Base-by-base conservation (phyloP, 2,797 vertebrate genomes). In the Parambassis ranga region DNA sequence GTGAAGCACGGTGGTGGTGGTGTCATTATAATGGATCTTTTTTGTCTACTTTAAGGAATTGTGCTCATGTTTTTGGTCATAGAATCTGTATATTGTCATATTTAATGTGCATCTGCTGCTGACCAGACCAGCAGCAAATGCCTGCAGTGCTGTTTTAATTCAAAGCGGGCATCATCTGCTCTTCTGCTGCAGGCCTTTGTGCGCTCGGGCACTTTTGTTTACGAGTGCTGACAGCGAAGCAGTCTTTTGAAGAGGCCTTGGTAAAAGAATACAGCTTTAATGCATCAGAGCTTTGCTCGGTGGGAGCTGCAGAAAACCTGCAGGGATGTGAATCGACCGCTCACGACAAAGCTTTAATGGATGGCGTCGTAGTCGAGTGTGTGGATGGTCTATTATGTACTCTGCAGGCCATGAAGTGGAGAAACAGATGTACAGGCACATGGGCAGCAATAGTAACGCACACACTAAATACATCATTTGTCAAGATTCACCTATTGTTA, bases 291-390 rank as follows among this genome's bases (percentile, higher is more conserved):
- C 47, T 8, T 6, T 15, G 28, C 28, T 6, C 59, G 20, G 46
- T 3, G 1, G 41, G 50, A 18, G 43, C 20, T 13, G 41, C 31
- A 41, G 20, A 36, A n/a, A 2, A 58, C 19, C 55, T 23, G 42
- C 20, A 18, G 41, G 30, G 27, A 66, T 62, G 47, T 60, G 57
- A 63, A 28, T 32, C n/a, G 60, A 46, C 56, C 69, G 55, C 43
- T 69, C 55, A 59, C 36, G 20, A 9, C 9, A 1, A 20, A 1
- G 37, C n/a, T 38, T 52, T 37, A 55, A 60, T 57, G 31, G 28
- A 43, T 52, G 3, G 31, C 4, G 2, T 20, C 20, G 19, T 6
- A 16, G 49, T 65, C 20, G 10, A 69, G 50, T 30, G 50, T 30
- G 38, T 3, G 2, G 33, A 62, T 3, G 13, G 16, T 44, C 28